These are phyloP conservation scores for Tychaedon coryphoeus DNA, from an alignment of 2,113 vertebrate species.

Conservation along the genomic window DNA sequence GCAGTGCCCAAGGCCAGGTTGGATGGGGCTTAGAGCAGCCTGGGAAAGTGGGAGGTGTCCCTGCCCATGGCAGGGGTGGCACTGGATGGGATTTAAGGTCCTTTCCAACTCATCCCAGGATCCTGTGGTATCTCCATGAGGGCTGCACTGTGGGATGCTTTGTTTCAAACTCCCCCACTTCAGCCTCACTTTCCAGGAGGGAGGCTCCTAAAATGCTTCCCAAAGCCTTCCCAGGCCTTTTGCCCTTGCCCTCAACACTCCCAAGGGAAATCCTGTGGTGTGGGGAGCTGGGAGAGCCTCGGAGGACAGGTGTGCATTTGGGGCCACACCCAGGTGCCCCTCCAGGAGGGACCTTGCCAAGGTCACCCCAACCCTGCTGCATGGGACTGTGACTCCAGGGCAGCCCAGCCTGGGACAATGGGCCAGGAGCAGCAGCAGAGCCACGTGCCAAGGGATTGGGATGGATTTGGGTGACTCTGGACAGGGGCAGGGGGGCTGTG, in stretches of 20 bases:
- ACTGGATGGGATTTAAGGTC: fast-evolving
- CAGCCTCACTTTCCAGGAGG: background rate
- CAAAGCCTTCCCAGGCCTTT: background rate
- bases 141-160: background rate
- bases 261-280: background rate
- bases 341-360: background rate
- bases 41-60: background rate
- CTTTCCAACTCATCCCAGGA: background rate
- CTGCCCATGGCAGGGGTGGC: background rate
- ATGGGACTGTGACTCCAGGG: background rate
- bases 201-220: fast-evolving
- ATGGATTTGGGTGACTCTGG: background rate
- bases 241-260: background rate
- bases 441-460: fast-evolving
- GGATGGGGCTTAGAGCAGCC: background rate
- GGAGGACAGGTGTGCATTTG: fast-evolving
- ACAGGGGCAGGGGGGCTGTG: background rate
- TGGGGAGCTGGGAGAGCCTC: background rate
- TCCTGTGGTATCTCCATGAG: background rate
- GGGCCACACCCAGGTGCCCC: background rate
- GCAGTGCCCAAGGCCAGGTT: background rate
- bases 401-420: background rate
- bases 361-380: background rate
- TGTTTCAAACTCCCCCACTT: background rate
- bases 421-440: background rate